These are phyloP conservation scores for Ceratothoa steindachneri DNA, from an alignment of 2,888 invertebrate species.

Conservation along the genomic window DNA sequence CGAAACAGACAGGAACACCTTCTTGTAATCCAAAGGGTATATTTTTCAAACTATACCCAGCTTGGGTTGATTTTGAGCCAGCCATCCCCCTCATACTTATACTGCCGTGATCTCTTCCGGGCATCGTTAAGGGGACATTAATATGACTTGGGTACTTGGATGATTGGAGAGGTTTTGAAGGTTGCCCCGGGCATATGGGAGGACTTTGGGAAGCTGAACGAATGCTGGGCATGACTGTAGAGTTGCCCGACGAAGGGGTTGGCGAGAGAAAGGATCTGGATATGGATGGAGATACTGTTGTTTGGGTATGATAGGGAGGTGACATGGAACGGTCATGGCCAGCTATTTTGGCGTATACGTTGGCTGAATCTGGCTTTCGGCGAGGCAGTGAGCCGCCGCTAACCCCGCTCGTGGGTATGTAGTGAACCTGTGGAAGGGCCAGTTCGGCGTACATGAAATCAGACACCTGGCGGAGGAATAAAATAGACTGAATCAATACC, in stretches of 20 bases:
- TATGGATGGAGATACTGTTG: neutral
- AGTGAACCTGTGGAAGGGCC: constrained; percentile 20
- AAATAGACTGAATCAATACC: no score
- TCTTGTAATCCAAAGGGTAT: neutral
- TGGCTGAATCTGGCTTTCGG: neutral
- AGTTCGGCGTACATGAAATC: constrained; percentile 42
- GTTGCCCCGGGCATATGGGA: neutral
- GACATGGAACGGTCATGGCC: neutral
- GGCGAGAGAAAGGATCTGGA: neutral
- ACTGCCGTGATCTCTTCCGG: neutral
- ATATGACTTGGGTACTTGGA: neutral
- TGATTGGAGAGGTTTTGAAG: neutral
- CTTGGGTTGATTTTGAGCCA: neutral
- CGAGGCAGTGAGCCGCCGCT: constrained; percentile 10
- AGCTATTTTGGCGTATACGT: neutral
- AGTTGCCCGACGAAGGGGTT: neutral
- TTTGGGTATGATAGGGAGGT: neutral
- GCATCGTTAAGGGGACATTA: constrained; percentile 3
- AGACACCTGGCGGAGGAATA: neutral
- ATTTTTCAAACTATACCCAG: constrained; percentile 7
- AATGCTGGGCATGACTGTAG: neutral
- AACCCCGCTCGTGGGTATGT: neutral
- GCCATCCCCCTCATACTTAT: neutral
- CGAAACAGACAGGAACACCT: constrained; percentile 1
- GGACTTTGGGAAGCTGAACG: neutral